Evolutionary conservation across 2,888 invertebrate genomes (phyloP), one percentile per base, ranked within the genome.

Genomic region (Tiphia femorata): DNA sequence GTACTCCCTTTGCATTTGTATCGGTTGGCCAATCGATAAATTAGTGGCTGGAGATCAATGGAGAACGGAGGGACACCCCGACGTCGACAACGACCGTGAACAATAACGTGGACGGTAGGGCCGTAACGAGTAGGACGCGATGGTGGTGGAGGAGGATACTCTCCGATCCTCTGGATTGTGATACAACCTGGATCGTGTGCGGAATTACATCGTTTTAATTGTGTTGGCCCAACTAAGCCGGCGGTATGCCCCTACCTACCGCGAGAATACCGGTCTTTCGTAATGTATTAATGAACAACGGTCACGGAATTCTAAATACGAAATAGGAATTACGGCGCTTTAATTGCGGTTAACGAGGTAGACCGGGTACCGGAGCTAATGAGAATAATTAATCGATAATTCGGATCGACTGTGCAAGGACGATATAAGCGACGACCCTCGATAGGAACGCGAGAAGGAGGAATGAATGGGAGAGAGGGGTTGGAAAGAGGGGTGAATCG

Each of bases 361-460:
- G 29, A 44, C 29, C 19, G 46, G 8, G 25, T 41, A 23, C 25
- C n/a, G n/a, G n/a, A n/a, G n/a, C 40, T 57, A 57, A 57, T 41
- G 56, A 57, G 42, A 20, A 46, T 52, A 57, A 57, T 57, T 47
- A 52, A 52, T 52, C 52, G 56, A 52, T 52, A 52, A 57, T 52
- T 43, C 52, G 17, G 47, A 35, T 17, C 17, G 35, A 5, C 8
- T 27, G 17, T 16, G 10, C 27, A n/a, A n/a, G 38, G 37, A 35
- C 46, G 30, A 16, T 27, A 35, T 43, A 50, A 50, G 49, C 49
- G 42, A 25, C n/a, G 30, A 23, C 37, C 21, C 29, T 16, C 10
- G 17, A 21, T 30, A n/a, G 20, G 27, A n/a, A 5, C 25, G 25
- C 25, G 8, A 8, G 6, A 25, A n/a, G 3, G 8, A 6, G 33